Percentiles rank a stretch among this genome's conserved stretches.
phyloP scores from a whole-genome alignment of 2,113 vertebrate genomes.

The Muntiacus reevesi region DNA sequence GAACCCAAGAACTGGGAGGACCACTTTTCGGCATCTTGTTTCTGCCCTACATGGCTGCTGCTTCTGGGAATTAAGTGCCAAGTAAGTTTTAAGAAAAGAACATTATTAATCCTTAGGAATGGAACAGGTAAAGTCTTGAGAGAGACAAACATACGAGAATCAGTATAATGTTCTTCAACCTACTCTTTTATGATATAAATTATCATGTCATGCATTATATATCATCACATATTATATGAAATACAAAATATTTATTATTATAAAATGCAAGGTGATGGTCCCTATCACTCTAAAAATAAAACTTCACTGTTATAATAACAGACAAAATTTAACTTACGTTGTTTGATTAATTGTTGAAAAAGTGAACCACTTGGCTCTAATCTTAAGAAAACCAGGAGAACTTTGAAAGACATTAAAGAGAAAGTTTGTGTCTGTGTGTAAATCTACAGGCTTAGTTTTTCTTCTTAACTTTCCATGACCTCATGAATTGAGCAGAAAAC shows the following conservation, averaged over 20 bases:
- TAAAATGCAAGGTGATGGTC: not conserved
- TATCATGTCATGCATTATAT: not conserved
- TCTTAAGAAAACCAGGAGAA: constrained; percentile 1
- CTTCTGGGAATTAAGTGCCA: not conserved
- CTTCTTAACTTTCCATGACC: constrained; percentile 19
- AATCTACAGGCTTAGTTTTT: not conserved
- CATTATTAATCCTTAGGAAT: not conserved
- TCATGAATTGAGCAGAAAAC: not conserved
- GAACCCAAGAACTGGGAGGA: not conserved
- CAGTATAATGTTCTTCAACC: not conserved
- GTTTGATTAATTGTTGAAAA: constrained; percentile 20
- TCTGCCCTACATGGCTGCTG: not conserved
- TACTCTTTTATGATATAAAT: not conserved
- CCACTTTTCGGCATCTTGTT: not conserved
- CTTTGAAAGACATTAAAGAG: not conserved
- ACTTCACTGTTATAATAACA: not conserved
- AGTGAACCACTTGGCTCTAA: not conserved
- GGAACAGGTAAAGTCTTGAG: not conserved
- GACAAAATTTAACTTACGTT: not conserved
- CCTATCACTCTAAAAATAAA: not conserved
- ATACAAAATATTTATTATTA: constrained; percentile 1
- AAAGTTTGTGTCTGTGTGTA: not conserved
- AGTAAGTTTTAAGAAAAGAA: not conserved
- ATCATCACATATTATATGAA: not conserved
- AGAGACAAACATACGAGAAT: not conserved